Base-by-base conservation (phyloP, 2,888 invertebrate species). In the Dexiosoma caninum region DNA sequence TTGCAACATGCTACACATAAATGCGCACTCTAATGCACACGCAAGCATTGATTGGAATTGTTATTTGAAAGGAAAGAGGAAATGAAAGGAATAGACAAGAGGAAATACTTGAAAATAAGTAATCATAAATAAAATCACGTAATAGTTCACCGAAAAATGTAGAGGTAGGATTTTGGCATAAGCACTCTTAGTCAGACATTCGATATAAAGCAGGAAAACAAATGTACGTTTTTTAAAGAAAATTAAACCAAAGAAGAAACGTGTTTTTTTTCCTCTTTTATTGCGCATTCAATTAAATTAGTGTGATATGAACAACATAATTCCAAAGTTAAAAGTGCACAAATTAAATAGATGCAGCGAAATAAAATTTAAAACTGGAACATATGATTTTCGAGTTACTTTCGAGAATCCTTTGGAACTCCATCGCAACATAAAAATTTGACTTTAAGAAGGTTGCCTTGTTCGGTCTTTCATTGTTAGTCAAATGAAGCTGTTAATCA, bases 71-170 rank as follows among this genome's bases (percentile, higher is more conserved):
- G 70, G 57, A 78, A 71, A 64, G 32, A 30, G 69, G 70, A 77
- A 77, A 77, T 70, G 49, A 64, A 46, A 21, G 40, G 69, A 78
- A 78, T 71, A 71, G 57, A 78, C 49, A 71, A 64, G 27, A 78
- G 77, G 77, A 78, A 71, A 71, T 78, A 71, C 77, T 78, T 71
- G 49, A 64, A 78, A 71, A 78, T 57, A 78, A 78, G 77, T 64
- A 78, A 78, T 78, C 77, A 78, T 66, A 78, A 78, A 64, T 66
- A 71, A 57, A 78, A 78, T 78, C 77, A 78, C 77, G 70, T 78
- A 78, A 57, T 10, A 46, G 16, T 53, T 37, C 23, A 51, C 21
- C 14, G 10, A 16, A 60, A 44, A 21, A 70, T 37, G 46, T 57
- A 78, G 37, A 30, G 16, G 60, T 62, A 40, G 6, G 51, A 67